phyloP scores from a whole-genome alignment of 2,888 invertebrate genomes.

The Parasteatoda lunata region DNA sequence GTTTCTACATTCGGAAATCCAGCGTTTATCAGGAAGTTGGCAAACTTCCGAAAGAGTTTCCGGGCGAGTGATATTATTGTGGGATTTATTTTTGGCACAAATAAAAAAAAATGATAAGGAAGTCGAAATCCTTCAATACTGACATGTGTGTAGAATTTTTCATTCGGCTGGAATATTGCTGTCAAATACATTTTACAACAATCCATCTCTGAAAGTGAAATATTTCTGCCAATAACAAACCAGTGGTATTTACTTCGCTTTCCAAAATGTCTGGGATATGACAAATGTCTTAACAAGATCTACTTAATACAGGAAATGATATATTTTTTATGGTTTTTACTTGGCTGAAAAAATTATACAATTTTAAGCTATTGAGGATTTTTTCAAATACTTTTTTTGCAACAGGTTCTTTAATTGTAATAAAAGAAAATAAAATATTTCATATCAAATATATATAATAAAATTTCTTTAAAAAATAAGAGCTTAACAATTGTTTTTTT shows the following conservation, averaged over 20 bases:
- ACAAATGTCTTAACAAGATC: background rate
- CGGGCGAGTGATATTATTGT: slow-evolving; percentile 47
- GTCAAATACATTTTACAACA: slow-evolving; percentile 52
- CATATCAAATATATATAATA: no score
- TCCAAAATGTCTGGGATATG: background rate
- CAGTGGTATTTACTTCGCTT: background rate
- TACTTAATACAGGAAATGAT: no score
- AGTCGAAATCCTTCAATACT: slow-evolving; percentile 59
- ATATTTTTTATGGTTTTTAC: no score
- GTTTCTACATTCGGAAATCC: slow-evolving; percentile 50
- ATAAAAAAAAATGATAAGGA: slow-evolving; percentile 32
- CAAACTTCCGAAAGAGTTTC: slow-evolving; percentile 60
- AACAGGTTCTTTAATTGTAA: no score
- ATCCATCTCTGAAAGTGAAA: slow-evolving; percentile 19
- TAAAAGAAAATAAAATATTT: no score
- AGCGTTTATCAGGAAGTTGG: slow-evolving; percentile 65
- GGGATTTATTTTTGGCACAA: slow-evolving; percentile 51
- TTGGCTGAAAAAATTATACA: no score
- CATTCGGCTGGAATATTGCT: slow-evolving; percentile 63
- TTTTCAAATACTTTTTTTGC: no score
- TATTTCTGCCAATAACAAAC: background rate
- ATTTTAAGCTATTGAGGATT: no score
- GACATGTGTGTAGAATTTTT: slow-evolving; percentile 61
- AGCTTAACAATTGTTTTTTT: no score
- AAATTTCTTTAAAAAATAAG: no score